Conservation (phyloP, 2,888 invertebrate genomes). For the Agrenia bidenticulata region DNA sequence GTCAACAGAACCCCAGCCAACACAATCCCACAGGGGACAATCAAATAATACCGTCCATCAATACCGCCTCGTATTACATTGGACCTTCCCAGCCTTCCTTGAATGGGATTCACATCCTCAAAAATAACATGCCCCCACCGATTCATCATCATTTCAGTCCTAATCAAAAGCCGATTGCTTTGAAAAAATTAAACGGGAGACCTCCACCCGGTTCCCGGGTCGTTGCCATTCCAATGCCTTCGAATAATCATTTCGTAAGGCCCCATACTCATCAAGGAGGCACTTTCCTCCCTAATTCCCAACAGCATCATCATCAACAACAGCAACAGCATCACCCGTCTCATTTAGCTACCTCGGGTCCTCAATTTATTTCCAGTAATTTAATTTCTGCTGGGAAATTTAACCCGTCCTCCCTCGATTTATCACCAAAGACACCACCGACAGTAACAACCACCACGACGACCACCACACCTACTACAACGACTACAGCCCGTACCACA, state of each 20-base stretch:
- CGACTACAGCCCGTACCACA: not conserved
- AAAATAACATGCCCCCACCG: not conserved
- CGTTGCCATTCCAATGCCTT: conserved; percentile 17
- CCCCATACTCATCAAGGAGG: no score
- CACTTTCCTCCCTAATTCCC: no score
- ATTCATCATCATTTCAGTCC: not conserved
- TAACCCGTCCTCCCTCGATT: conserved; percentile 7
- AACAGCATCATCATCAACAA: not conserved
- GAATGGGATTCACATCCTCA: not conserved
- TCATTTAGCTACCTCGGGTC: not conserved
- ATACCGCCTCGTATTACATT: not conserved
- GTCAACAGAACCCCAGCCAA: conserved; percentile 15
- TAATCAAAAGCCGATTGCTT: not conserved
- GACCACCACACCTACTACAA: conserved; percentile 1
- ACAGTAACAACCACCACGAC: not conserved
- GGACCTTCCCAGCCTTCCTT: not conserved
- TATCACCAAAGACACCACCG: not conserved
- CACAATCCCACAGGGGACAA: conserved; percentile 1
- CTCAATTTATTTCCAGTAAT: not conserved
- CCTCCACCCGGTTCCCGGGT: conserved; percentile 1
- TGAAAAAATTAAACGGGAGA: not conserved
- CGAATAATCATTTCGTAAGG: not conserved
- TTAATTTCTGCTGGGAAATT: not conserved
- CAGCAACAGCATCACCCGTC: not conserved
- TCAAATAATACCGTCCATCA: conserved; percentile 9